A percentile compares a stretch with the other conserved stretches of the same genome.
These are phyloP conservation scores for Gymnoscopelus braueri DNA, from an alignment of 2,797 vertebrate genomes.

Conservation along the genomic window DNA sequence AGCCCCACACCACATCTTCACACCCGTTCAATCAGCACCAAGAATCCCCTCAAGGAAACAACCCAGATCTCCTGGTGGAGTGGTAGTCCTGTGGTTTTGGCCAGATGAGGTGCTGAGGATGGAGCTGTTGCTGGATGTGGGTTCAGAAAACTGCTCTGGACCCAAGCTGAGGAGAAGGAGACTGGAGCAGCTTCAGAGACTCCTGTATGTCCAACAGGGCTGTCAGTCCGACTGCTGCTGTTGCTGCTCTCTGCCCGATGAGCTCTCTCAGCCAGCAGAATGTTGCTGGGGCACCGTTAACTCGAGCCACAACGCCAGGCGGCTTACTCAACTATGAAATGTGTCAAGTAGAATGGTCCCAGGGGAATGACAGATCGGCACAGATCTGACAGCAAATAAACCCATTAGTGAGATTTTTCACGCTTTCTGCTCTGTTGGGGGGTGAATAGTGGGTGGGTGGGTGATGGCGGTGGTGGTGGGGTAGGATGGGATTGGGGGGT, in stretches of 20 bases:
- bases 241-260: conserved; percentile 63
- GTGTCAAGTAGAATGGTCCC: conserved; percentile 81
- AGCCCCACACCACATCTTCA: conserved; percentile 85
- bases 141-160: conserved; percentile 36
- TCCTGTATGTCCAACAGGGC: conserved; percentile 53
- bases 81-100: conserved; percentile 21
- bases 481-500: conserved; percentile 6
- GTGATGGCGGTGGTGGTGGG: conserved; percentile 10
- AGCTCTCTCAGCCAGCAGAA: conserved; percentile 65
- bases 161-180: conserved; percentile 34
- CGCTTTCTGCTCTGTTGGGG: conserved; percentile 83
- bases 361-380: conserved; percentile 81
- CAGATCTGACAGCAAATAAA: conserved; percentile 87
- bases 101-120: conserved; percentile 48
- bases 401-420: conserved; percentile 88
- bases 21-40: conserved; percentile 41
- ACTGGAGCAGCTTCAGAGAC: conserved; percentile 63
- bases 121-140: conserved; percentile 31
- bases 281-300: conserved; percentile 63
- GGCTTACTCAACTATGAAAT: conserved; percentile 86
- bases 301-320: conserved; percentile 66
- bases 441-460: conserved; percentile 61
- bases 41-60: conserved; percentile 35
- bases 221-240: conserved; percentile 68
- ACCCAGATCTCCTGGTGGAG: conserved; percentile 28